Base-by-base conservation (phyloP, 2,797 vertebrate species). In the Microctenopoma stevenorrisi region DNA sequence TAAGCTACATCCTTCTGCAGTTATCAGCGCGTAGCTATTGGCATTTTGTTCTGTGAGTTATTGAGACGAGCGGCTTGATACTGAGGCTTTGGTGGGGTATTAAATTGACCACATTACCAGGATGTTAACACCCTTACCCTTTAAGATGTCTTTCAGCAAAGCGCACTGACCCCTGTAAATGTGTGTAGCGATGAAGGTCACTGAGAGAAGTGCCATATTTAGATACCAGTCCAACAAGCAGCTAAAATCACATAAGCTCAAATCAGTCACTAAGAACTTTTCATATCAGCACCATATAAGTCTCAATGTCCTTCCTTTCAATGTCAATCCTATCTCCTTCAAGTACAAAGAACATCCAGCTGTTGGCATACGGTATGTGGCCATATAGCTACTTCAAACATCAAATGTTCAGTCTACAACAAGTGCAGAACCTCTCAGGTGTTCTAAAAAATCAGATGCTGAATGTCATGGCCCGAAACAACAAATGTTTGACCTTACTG, bases 1-100 rank as follows among this genome's bases (percentile, higher is more conserved):
- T 92, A 92, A 93, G 89, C 91, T 91, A 90, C 89, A 91, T 86
- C 92, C 86, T 88, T 85, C 86, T 81, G 83, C 84, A 89, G 86
- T 91, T 93, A 92, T 90, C 91, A 83, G 88, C 37, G 50, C 77
- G 81, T 74, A 82, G 91, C 86, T 82, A 88, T 85, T 74, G 83
- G 90, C 89, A 86, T 89, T 91, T 87, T 74, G 79, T 74, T 78
- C 83, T 65, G 84, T 3, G 72, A 87, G 84, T 88, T 86, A 89
- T 88, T 85, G 88, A 90, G 88, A 89, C 65, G 64, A 83, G 83
- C 48, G 8, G 81, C 83, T 85, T 86, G 88, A 91, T 87, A 84
- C 76, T 40, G 38, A 51, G 82, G 86, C 84, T 88, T 89, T 79
- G 78, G 81, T 18, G 30, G 52, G 74, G 70, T 80, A 76, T 90